phyloP scores from a whole-genome alignment of 2,888 invertebrate species.

The Callosobruchus maculatus region DNA sequence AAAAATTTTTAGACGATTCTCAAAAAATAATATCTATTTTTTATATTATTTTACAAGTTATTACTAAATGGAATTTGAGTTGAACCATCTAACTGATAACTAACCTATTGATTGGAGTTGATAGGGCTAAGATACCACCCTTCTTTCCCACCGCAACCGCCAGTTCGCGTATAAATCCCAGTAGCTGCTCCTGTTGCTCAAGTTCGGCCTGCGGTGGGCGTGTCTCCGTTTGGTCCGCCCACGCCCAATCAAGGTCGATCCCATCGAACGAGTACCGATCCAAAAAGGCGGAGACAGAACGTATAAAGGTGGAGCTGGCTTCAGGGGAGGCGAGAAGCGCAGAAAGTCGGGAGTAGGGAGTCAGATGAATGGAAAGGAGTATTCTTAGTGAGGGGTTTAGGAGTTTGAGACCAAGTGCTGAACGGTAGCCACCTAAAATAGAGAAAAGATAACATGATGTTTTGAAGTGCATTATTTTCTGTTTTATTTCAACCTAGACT shows the following conservation, averaged over 20 bases:
- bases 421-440: slow-evolving; percentile 66
- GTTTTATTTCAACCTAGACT: slow-evolving; percentile 1
- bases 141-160: neutral
- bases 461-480: neutral
- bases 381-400: slow-evolving; percentile 66
- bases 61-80: no score
- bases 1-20: no score
- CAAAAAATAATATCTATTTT: no score
- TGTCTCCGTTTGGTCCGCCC: slow-evolving; percentile 47
- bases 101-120: neutral
- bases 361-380: slow-evolving; percentile 70
- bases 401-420: slow-evolving; percentile 65
- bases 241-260: slow-evolving; percentile 76
- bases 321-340: neutral
- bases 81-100: neutral
- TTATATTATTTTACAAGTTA: no score
- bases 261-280: slow-evolving; percentile 75
- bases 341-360: slow-evolving; percentile 35
- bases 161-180: neutral
- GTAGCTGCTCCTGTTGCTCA: neutral
- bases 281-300: slow-evolving; percentile 62
- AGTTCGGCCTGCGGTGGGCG: neutral
- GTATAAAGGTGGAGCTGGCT: slow-evolving; percentile 50
- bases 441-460: neutral
- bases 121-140: neutral